Evolutionary conservation across 2,888 invertebrate species (phyloP).

Genomic region (Punctoribates punctum): DNA sequence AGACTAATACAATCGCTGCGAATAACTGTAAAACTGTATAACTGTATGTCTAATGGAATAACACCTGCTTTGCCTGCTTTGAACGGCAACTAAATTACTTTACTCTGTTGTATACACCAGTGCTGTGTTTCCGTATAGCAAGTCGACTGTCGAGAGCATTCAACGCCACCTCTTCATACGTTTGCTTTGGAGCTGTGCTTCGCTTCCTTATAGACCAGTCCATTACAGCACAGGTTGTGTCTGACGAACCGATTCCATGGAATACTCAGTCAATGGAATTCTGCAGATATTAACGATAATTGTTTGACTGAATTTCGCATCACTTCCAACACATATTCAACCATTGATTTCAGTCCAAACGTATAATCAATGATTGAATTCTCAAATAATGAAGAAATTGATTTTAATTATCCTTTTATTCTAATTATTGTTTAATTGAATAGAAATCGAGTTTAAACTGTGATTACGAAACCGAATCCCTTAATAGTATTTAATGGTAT

Average conservation of each 20-base stretch:
- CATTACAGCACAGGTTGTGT: constrained; percentile 10
- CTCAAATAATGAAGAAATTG: neutral
- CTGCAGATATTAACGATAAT: too few species aligned
- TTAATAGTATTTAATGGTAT: too few species aligned
- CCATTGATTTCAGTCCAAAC: too few species aligned
- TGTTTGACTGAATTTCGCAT: neutral
- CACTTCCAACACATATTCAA: neutral
- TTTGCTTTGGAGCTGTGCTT: neutral
- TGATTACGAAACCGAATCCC: too few species aligned
- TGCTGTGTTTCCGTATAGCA: constrained; percentile 9
- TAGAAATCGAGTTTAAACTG: too few species aligned
- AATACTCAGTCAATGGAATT: too few species aligned
- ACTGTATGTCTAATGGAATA: constrained; percentile 7
- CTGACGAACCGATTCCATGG: too few species aligned
- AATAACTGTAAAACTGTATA: constrained; percentile 16
- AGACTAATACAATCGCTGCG: neutral
- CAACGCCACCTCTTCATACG: constrained; percentile 13
- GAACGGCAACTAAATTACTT: constrained; percentile 10
- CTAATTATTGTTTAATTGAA: too few species aligned
- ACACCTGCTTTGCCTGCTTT: constrained; percentile 15
- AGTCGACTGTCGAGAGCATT: neutral
- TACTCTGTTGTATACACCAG: neutral
- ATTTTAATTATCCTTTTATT: too few species aligned
- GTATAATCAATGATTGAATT: too few species aligned
- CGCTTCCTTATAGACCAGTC: constrained; percentile 24